Evolutionary conservation across 2,888 invertebrate species (phyloP).

Genomic region (Ichneumoninae sp.): DNA sequence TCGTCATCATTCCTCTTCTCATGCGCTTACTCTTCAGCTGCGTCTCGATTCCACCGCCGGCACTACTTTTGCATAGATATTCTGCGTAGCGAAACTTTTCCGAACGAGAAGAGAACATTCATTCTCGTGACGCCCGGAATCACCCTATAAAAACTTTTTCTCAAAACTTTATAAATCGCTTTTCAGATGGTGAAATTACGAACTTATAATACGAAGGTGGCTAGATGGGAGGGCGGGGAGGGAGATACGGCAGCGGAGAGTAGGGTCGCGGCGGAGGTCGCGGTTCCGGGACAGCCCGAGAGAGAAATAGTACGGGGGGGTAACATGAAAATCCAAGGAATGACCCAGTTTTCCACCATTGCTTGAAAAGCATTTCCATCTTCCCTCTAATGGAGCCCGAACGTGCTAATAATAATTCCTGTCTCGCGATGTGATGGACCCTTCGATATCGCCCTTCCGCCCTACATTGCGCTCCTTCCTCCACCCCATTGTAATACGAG

Average conservation of each 20-base stretch:
- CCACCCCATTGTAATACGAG: not conserved
- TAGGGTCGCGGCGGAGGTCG: slow-evolving; percentile 26
- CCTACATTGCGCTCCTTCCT: not conserved
- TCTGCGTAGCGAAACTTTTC: slow-evolving; percentile 67
- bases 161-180: slow-evolving; percentile 68
- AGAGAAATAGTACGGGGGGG: slow-evolving; percentile 26
- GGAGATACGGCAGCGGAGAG: slow-evolving; percentile 22
- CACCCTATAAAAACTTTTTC: slow-evolving; percentile 67
- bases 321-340: slow-evolving; percentile 65
- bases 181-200: slow-evolving; percentile 67
- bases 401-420: slow-evolving; percentile 61
- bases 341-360: slow-evolving; percentile 65
- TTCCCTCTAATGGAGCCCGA: slow-evolving; percentile 64
- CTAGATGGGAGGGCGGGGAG: slow-evolving; percentile 20
- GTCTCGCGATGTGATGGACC: slow-evolving; percentile 17
- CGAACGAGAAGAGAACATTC: slow-evolving; percentile 66
- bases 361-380: slow-evolving; percentile 63
- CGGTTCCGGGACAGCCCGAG: slow-evolving; percentile 18
- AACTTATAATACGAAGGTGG: slow-evolving; percentile 65
- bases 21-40: not conserved
- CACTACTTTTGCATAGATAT: slow-evolving; percentile 58
- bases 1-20: slow-evolving; percentile 2
- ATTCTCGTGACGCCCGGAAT: slow-evolving; percentile 65
- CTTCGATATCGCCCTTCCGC: not conserved
- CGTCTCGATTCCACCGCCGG: slow-evolving; percentile 28